Evolutionary conservation across 2,797 vertebrate genomes (phyloP), one percentile per base, ranked within the genome.

Genomic region (Bradypus variegatus): DNA sequence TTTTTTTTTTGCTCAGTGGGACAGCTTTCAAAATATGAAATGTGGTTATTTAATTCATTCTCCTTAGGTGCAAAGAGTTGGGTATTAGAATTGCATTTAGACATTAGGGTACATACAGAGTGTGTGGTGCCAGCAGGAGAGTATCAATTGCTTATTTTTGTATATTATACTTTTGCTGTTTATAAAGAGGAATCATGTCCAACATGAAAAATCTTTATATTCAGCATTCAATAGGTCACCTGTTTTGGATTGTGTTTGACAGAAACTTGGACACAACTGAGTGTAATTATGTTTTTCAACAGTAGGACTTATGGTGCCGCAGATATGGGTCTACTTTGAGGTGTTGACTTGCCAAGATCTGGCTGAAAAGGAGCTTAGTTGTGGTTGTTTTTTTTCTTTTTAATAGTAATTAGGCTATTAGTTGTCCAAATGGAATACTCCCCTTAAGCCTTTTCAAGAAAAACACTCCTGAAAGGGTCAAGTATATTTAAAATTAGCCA

Each of bases 391-490:
- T 60, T 64, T 67, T 84, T 60, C n/a, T 65, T 62, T 83, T 89
- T 83, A 81, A 79, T 6, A 19, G 48, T 88, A 94, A 94, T 93
- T 93, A 86, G 45, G 64, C 91, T 93, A 94, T 94, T 93, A 96
- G 77, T 60, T 86, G 76, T 93, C 70, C 15, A 94, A 93, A 72
- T 93, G 50, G 88, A 55, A 84, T 94, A 96, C 95, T 88, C n/a
- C 15, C 50, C 93, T 72, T 77, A 96, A 91, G 73, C 90, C 79
- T 91, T 69, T 90, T 91, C 41, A 94, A 95, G 93, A 95, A 82
- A 95, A 96, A 91, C 65, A 94, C 86, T 95, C 95, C 73, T 72
- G 33, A 89, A 94, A 88, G 89, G 91, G 91, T 62, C 81, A 82
- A 93, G 93, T 89, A 16, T 58, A 21, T 94, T 96, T 94, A 89